These are phyloP conservation scores for Eulemur mongoz DNA, from an alignment of 2,797 vertebrate genomes.

Conservation along the genomic window DNA sequence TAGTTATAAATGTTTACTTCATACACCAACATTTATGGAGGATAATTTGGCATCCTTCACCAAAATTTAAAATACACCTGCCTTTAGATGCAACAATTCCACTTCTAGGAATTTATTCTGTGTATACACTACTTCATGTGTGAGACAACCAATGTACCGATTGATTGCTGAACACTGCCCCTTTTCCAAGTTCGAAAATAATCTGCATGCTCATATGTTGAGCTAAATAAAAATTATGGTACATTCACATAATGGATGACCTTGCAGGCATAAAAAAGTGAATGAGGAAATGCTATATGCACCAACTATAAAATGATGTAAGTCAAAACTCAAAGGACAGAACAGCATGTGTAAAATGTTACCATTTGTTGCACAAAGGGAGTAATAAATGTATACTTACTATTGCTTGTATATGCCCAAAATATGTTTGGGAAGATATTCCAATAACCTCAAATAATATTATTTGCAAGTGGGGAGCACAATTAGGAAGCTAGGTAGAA, in stretches of 20 bases:
- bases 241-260: not conserved
- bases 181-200: not conserved
- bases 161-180: not conserved
- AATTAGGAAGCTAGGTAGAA: not conserved
- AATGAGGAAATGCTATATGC: not conserved
- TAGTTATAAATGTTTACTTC: not conserved
- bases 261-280: not conserved
- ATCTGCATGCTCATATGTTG: not conserved
- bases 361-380: not conserved
- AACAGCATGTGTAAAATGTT: not conserved
- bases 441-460: not conserved
- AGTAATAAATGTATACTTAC: not conserved
- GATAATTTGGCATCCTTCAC: not conserved
- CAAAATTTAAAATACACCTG: not conserved
- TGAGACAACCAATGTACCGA: not conserved
- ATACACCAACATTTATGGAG: not conserved
- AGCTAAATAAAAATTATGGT: not conserved
- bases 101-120: not conserved
- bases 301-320: not conserved
- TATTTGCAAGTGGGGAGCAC: not conserved
- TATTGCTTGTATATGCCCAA: not conserved
- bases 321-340: not conserved
- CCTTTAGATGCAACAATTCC: not conserved
- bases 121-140: not conserved
- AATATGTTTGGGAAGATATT: not conserved